Evolutionary conservation across 1,140 invertebrate species (phyloP), one percentile per base, ranked within the genome.

Genomic region (Cyrtorhinus lividipennis): DNA sequence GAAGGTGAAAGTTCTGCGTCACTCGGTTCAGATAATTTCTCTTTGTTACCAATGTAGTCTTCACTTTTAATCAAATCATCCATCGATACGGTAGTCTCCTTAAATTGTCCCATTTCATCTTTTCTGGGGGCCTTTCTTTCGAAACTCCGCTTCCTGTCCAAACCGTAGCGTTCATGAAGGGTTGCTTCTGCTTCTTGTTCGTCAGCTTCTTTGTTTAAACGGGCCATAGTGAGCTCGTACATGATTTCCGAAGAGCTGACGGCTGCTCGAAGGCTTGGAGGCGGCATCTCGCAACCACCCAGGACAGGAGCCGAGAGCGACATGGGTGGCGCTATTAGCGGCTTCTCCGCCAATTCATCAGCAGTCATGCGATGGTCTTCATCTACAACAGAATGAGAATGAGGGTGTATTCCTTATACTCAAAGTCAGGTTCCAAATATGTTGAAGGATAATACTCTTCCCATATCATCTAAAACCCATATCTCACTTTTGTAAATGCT

Each of bases 171-270:
- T 8, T 58, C n/a, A 60, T 70, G 71, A 56, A 72, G 73, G 1
- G 69, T 68, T 56, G 76, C 75, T 70, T 81, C 78, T 20, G 80
- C 79, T 73, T 88, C 82, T 71, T 88, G 83, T 59, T 83, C 76
- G 25, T 82, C 82, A 0, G 85, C 79, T 1, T 84, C 86, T 71
- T 85, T 79, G 67, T 87, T 86, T 66, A 90, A 86, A 23, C 86
- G 75, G 12, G 83, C 83, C 83, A 90, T 87, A 1, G 85, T 84
- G 22, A 80, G 78, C 69, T 89, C 87, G 67, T 88, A 86, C 1
- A 91, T 74, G 5, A 90, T 73, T 69, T 90, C 87, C 0, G 85
- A 87, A 0, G 87, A 90, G 69, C 87, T 90, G 5, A 87, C 84
- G 0, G 86, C 86, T 65, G 83, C 79, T 8, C 85, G 80, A 12